Evolutionary conservation across 1,140 invertebrate species (phyloP), one percentile per base, ranked within the genome.

Genomic region (Mycetomoellerius zeteki): DNA sequence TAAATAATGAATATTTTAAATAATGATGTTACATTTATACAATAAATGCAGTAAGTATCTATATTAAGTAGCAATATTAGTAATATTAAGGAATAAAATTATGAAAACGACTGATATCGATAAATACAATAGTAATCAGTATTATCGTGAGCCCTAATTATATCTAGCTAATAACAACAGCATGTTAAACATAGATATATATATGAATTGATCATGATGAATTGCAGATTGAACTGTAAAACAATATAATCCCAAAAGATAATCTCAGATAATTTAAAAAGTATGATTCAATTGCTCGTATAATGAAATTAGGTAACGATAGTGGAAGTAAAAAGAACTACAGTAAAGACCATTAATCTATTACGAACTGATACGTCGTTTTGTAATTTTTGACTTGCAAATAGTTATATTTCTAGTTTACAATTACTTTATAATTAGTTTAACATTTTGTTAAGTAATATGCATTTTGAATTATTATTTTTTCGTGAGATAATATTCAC

Each of bases 111-210:
- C 64, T 64, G 60, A 67, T 50, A 21, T 65, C 14, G 33, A 19
- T 47, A 64, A 78, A 64, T 64, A 43, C 24, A 10, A 43, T 30
- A 62, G 5, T 56, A 30, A 33, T 14, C 16, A 19, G 10, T 8
- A 62, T 65, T 30, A 65, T 4, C 43, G n/a, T 37, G 12, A 78
- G 12, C 50, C 10, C 30, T 65, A 47, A 78, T 62, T 16, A 77
- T 77, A 43, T 62, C 10, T 6, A 27, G 8, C 14, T 62, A 77
- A 62, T 77, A 21, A 78, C 21, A 47, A n/a, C 69, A 80, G 16
- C 43, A 21, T 16, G 27, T 33, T 65, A 65, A 78, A 50, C 43
- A 30, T 47, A 30, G 3, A 21, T 1, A 47, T 27, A 27, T 16
- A 56, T 2, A 24, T 27, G 10, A 43, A 62, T 43, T 77, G 16